Evolutionary conservation across 2,888 invertebrate species (phyloP), one percentile per base, ranked within the genome.

Genomic region (Rhogogaster chlorosoma): DNA sequence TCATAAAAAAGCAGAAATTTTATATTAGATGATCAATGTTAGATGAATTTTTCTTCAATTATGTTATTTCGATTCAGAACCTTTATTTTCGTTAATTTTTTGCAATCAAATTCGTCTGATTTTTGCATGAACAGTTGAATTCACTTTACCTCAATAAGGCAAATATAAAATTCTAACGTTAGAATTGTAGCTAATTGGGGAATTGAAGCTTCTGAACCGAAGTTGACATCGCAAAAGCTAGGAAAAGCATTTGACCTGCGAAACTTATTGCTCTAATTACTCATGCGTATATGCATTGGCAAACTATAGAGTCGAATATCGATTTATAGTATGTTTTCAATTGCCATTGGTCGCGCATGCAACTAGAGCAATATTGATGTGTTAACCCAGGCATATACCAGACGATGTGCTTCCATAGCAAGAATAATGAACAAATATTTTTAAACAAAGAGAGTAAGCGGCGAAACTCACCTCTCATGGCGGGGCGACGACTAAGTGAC

Each of bases 381-480:
- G 61, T 61, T 61, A 26, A 26, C 26, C 12, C 26, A 26, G 26
- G 61, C 26, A 26, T 22, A 26, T 10, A 26, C 12, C 18, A 53
- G n/a, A 53, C 53, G 22, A 53, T 53, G 6, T 18, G 49, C 12
- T 53, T 53, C 12, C 49, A 53, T 22, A 22, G 22, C 5, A 80
- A 15, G 64, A 26, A 64, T n/a, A 36, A 26, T 22, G 1, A 9
- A n/a, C 5, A n/a, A 18, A 4, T 2, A 61, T 57, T 70, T 70
- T 36, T 9, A 36, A 70, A 36, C n/a, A 67, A 45, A 67, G 1
- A 67, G 22, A 2, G 12, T 3, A 67, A 61, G 49, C 36, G 15
- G 36, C 12, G 22, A 57, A 67, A 83, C 83, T 83, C 70, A 83
- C 83, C 83, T 83, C 83, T 83, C 83, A 83, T 83, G 64, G 49